Base-by-base conservation (phyloP, 2,797 vertebrate genomes). In the Coregonus sp. region DNA sequence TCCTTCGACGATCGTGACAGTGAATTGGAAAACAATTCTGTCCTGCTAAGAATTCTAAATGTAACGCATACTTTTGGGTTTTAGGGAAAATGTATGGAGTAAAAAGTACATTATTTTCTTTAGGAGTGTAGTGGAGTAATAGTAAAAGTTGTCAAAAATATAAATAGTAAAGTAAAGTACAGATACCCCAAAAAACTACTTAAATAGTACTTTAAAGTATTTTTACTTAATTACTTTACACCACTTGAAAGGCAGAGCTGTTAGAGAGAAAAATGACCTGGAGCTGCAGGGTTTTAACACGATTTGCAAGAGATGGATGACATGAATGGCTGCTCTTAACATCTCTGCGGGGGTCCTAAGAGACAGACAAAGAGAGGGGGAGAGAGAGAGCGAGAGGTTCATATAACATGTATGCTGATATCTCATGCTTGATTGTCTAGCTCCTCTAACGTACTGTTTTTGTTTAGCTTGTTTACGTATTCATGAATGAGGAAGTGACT, bases 251-350 rank as follows among this genome's bases (percentile, higher is more conserved):
- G n/a, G 56, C 56, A n/a, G 56, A 5, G 12, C 78, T 83, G 67
- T 78, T 73, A 81, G 61, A 72, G 25, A 88, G 82, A 61, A 25
- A 25, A 86, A 89, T 89, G 79, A 76, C 80, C 70, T 40, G 74
- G 74, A 84, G 84, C 85, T 74, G 78, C 78, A 82, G 82, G 76
- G 86, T 87, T 88, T 90, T 81, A 88, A 89, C 89, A 88, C 90
- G 74, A 89, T 77, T 82, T 75, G 75, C 82, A 72, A 85, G 78
- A 83, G 85, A 87, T 75, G 76, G 82, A 73, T 85, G 78, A 78
- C 74, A 79, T 89, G 84, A 91, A 91, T 86, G 87, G 78, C 59
- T 68, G 75, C 77, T 76, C 74, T 76, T 75, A 77, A 86, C 80
- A 84, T 86, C 80, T 79, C 84, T 75, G 84, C 79, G 77, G 88